Evolutionary conservation across 2,797 vertebrate species (phyloP).

Genomic region (Lepilemur septentrionalis): DNA sequence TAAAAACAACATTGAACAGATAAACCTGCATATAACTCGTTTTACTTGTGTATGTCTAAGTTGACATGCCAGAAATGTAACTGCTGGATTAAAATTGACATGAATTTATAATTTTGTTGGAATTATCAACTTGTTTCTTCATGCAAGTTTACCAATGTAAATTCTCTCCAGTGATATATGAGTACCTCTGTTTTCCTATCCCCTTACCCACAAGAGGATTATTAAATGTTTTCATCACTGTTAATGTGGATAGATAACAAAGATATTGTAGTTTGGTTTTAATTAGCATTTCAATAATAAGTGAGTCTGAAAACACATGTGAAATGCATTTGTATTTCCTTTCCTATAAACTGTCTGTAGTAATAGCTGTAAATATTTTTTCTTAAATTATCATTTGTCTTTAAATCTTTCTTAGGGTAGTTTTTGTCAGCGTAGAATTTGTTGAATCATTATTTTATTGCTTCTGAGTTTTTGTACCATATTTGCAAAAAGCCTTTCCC

Average conservation of each 20-base stretch:
- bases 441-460: not conserved
- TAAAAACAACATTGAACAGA: not conserved
- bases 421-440: not conserved
- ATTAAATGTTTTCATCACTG: not conserved
- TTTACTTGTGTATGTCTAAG: not conserved
- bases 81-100: not conserved
- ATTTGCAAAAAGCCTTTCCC: not conserved
- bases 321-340: not conserved
- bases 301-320: not conserved
- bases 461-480: not conserved
- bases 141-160: not conserved
- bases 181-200: not conserved
- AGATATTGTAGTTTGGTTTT: not conserved
- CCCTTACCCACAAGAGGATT: not conserved
- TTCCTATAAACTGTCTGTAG: not conserved
- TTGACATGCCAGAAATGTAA: not conserved
- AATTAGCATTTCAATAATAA: not conserved
- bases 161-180: not conserved
- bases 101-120: not conserved
- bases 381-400: not conserved
- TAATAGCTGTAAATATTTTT: not conserved
- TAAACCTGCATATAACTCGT: not conserved
- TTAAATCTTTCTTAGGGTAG: not conserved
- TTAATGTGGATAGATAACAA: not conserved
- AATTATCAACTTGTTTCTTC: not conserved